phyloP scores from a whole-genome alignment of 1,140 invertebrate species.

The Leptinotarsa lineolata region DNA sequence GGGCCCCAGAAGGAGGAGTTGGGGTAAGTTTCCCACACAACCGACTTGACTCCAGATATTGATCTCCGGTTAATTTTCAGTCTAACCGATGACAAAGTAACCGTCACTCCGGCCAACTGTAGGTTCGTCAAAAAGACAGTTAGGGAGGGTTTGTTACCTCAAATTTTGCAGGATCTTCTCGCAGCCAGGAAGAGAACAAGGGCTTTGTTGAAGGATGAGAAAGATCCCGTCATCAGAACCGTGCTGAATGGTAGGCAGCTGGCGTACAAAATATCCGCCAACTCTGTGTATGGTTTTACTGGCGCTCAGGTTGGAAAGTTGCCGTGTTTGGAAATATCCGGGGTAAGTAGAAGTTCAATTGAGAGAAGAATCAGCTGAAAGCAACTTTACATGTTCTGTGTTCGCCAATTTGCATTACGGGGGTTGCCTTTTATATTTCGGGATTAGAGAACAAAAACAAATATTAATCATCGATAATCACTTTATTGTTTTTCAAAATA shows the following conservation, averaged over 20 bases:
- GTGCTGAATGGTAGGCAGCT: slow-evolving; percentile 96
- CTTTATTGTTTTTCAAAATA: no score
- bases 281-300: slow-evolving; percentile 99
- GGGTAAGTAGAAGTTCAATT: slow-evolving; percentile 59
- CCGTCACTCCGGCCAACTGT: slow-evolving; percentile 89
- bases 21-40: slow-evolving; percentile 48
- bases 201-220: slow-evolving; percentile 88
- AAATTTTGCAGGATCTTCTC: slow-evolving; percentile 94
- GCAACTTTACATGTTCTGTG: no score
- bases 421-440: no score
- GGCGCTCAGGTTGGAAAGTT: slow-evolving; percentile 98
- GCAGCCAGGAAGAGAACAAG: slow-evolving; percentile 92
- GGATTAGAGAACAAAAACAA: no score
- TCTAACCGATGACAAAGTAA: slow-evolving; percentile 75
- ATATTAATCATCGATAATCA: no score
- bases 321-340: slow-evolving; percentile 97
- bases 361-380: no score
- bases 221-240: slow-evolving; percentile 90
- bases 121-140: slow-evolving; percentile 85
- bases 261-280: slow-evolving; percentile 98
- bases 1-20: slow-evolving; percentile 62
- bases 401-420: no score
- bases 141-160: slow-evolving; percentile 90
- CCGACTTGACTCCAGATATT: no score
- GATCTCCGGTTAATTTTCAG: slow-evolving; percentile 40